These are phyloP conservation scores for Diglossa brunneiventris DNA, from an alignment of 2,113 vertebrate species.

Conservation along the genomic window DNA sequence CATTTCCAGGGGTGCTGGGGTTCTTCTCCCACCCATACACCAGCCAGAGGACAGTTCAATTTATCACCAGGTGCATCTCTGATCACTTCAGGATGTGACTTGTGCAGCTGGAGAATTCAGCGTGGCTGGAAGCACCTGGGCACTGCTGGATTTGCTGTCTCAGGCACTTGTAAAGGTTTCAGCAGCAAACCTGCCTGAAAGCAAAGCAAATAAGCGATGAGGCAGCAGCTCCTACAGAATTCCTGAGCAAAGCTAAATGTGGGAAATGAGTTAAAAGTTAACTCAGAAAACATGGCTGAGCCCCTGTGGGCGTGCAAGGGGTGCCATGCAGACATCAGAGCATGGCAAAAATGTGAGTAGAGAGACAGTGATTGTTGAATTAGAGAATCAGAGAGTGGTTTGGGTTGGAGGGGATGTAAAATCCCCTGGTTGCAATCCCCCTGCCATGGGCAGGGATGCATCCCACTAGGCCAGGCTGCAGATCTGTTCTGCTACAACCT, in stretches of 20 bases:
- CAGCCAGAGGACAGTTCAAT: background rate
- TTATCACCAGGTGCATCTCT: background rate
- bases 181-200: background rate
- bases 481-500: background rate
- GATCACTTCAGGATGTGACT: background rate
- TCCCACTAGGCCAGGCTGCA: background rate
- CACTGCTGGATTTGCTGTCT: background rate
- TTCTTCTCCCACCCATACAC: background rate
- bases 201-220: background rate
- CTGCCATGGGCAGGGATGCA: background rate
- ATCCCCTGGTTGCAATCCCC: accelerated
- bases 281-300: background rate
- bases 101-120: background rate
- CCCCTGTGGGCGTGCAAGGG: accelerated
- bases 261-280: background rate
- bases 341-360: accelerated
- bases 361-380: accelerated
- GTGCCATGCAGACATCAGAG: accelerated
- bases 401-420: background rate
- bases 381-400: background rate
- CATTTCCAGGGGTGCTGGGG: background rate
- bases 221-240: background rate
- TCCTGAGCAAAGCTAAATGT: background rate
- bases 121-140: background rate
- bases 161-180: background rate